A percentile compares a stretch with the other conserved stretches of the same genome.
Conservation (phyloP, 2,113 vertebrate species). For the Fregetta grallaria region DNA sequence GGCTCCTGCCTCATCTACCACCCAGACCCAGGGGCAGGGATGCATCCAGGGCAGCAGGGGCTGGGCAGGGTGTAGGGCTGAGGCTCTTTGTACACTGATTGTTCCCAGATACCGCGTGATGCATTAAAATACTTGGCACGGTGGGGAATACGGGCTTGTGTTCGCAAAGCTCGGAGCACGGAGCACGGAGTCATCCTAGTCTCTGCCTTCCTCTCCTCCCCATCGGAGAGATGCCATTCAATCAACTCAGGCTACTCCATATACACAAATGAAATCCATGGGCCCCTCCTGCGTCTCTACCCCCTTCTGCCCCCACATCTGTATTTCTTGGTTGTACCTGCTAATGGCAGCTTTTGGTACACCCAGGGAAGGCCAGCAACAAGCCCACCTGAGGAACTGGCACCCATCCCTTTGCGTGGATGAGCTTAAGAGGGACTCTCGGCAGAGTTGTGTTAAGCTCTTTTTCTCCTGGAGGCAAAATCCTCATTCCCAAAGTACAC, state of each 20-base stretch:
- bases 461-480: slow-evolving; percentile 48
- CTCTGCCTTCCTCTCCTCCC: background rate
- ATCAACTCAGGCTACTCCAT: background rate
- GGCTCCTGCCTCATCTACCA: background rate
- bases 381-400: background rate
- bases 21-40: background rate
- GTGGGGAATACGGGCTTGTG: background rate
- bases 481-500: slow-evolving; percentile 24
- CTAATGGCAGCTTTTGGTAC: background rate
- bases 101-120: background rate
- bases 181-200: background rate
- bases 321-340: background rate
- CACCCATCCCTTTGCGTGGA: background rate
- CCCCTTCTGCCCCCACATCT: background rate
- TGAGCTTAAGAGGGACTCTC: background rate
- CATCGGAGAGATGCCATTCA: rapidly evolving
- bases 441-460: background rate
- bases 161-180: rapidly evolving
- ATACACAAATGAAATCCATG: rapidly evolving
- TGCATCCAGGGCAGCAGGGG: background rate
- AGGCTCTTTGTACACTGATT: background rate
- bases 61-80: background rate
- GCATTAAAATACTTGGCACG: background rate
- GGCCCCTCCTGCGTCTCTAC: background rate
- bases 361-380: background rate